These are phyloP conservation scores for Solea solea DNA, from an alignment of 2,113 vertebrate genomes.

Conservation along the genomic window DNA sequence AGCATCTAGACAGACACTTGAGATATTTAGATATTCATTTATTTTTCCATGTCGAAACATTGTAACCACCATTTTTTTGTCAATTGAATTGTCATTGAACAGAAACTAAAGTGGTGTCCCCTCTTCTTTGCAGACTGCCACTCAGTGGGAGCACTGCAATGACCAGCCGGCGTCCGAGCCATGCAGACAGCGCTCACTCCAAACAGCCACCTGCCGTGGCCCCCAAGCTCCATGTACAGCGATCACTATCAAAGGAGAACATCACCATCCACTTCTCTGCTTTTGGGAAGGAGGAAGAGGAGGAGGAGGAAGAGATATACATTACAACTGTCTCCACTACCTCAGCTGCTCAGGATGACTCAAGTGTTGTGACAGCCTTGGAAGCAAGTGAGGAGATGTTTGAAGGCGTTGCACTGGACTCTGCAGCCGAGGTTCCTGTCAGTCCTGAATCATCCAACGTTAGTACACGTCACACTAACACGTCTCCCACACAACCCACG, in stretches of 20 bases:
- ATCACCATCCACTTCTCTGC: constrained; percentile 97
- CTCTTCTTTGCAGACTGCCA: constrained; percentile 79
- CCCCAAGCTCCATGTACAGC: constrained; percentile 92
- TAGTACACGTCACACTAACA: constrained; percentile 25
- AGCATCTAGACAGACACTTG: too few species aligned
- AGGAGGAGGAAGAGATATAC: constrained; percentile 90
- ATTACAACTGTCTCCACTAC: constrained; percentile 51
- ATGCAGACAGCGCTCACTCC: constrained; percentile 86
- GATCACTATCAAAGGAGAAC: constrained; percentile 89
- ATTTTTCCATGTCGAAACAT: too few species aligned
- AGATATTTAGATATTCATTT: too few species aligned
- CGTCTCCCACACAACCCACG: constrained; percentile 61
- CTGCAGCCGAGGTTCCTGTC: constrained; percentile 67
- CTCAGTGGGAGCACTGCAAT: constrained; percentile 87
- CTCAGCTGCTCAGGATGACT: constrained; percentile 81
- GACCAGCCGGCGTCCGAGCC: constrained; percentile 90
- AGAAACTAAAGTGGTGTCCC: neutral
- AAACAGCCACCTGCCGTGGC: constrained; percentile 77
- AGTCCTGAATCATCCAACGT: constrained; percentile 74
- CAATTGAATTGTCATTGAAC: too few species aligned
- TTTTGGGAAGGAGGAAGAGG: constrained; percentile 93
- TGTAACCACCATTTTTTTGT: too few species aligned
- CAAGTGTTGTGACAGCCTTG: constrained; percentile 88
- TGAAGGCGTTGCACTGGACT: constrained; percentile 74
- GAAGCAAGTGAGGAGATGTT: constrained; percentile 95